Evolutionary conservation across 2,888 invertebrate species (phyloP).

Genomic region (Heliconius sara): DNA sequence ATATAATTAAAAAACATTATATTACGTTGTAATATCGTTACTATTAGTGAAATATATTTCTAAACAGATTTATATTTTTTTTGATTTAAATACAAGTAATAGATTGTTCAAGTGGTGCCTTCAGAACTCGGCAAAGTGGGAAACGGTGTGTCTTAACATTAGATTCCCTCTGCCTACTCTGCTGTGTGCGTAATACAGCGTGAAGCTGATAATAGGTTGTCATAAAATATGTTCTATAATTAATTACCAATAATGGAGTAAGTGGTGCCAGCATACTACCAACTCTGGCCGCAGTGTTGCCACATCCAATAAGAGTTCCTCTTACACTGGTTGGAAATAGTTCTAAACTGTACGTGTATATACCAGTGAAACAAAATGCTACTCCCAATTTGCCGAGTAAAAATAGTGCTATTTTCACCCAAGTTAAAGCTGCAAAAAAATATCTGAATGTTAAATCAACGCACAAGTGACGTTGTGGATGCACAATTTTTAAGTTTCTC

Average conservation of each 20-base stretch:
- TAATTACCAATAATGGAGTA: constrained; percentile 68
- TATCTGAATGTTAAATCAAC: neutral
- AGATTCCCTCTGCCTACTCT: no score
- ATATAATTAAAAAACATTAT: neutral
- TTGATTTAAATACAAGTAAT: neutral
- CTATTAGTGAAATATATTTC: no score
- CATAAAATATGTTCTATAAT: constrained; percentile 15
- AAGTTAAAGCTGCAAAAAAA: constrained; percentile 61
- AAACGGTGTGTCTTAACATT: no score
- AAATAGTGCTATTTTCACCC: constrained; percentile 68
- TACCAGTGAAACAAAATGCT: constrained; percentile 70
- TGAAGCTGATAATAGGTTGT: neutral
- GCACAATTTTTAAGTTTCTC: no score
- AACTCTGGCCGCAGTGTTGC: constrained; percentile 68
- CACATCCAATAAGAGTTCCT: constrained; percentile 68
- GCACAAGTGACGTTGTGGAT: no score
- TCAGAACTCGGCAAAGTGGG: no score
- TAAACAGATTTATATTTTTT: neutral
- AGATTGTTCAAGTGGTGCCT: no score
- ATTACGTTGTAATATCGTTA: no score
- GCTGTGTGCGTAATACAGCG: no score
- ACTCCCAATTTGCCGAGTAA: constrained; percentile 67
- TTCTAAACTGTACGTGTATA: constrained; percentile 71
- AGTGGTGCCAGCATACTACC: constrained; percentile 73
- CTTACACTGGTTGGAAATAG: constrained; percentile 72